Evolutionary conservation across 2,797 vertebrate species (phyloP).

Genomic region (Halcyon smyrnensis): DNA sequence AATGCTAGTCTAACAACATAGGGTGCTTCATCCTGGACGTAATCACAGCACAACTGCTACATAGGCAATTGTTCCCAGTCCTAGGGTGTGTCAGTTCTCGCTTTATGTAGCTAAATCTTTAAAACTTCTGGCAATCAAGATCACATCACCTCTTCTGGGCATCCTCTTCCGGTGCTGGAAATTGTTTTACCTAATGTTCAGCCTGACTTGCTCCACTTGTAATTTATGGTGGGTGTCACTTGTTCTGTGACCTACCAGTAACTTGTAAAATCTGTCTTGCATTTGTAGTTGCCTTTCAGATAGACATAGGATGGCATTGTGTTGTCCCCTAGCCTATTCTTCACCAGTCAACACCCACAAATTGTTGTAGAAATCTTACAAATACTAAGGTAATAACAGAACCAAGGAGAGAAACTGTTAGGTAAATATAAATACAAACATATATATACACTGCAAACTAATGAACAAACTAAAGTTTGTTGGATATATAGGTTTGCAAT

Average conservation of each 20-base stretch:
- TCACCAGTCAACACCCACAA: not conserved
- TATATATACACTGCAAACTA: not conserved
- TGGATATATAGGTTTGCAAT: not conserved
- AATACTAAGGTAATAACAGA: not conserved
- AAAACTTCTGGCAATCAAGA: not conserved
- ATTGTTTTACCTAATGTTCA: not conserved
- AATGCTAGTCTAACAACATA: not conserved
- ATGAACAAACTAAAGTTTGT: not conserved
- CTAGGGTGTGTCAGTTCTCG: not conserved
- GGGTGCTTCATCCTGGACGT: fast-evolving
- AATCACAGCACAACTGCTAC: not conserved
- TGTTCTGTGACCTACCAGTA: not conserved
- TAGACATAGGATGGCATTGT: fast-evolving
- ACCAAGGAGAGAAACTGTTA: not conserved
- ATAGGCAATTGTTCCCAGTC: not conserved
- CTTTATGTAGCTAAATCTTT: not conserved
- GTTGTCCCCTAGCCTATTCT: not conserved
- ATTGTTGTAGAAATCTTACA: not conserved
- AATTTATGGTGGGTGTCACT: not conserved
- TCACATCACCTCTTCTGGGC: not conserved
- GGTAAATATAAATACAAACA: not conserved
- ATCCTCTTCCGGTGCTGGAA: not conserved
- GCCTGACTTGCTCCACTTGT: not conserved
- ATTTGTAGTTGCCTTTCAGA: not conserved
- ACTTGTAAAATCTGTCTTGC: not conserved